Conservation (phyloP, 1,140 invertebrate species). For the Heterodera carotae region DNA sequence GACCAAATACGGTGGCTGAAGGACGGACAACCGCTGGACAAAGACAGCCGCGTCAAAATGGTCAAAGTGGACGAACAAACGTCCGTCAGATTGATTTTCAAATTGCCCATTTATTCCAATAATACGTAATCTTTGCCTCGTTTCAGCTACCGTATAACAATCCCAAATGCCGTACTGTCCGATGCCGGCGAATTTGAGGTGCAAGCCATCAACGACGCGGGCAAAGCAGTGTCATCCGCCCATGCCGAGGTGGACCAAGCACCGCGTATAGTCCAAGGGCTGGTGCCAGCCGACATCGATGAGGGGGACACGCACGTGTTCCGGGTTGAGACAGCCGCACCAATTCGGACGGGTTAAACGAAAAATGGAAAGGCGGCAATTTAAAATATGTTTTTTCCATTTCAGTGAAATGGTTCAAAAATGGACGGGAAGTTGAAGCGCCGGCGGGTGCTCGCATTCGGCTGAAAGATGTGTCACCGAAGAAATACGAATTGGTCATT, state of each 20-base stretch:
- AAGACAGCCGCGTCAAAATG: conserved; percentile 45
- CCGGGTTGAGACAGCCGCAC: conserved; percentile 59
- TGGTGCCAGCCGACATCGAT: conserved; percentile 67
- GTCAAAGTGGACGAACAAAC: conserved; percentile 63
- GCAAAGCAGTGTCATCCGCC: conserved; percentile 55
- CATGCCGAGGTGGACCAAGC: conserved; percentile 63
- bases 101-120: neutral
- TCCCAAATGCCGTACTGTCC: conserved; percentile 54
- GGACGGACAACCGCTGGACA: conserved; percentile 61
- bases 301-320: conserved; percentile 78
- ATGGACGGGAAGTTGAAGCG: conserved; percentile 61
- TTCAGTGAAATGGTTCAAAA: conserved; percentile 59
- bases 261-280: conserved; percentile 61
- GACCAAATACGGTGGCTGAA: conserved; percentile 68
- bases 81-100: conserved; percentile 9
- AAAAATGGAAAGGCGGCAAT: conserved; percentile 42
- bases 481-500: conserved; percentile 63
- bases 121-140: neutral
- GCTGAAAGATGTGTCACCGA: conserved; percentile 58
- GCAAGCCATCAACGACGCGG: conserved; percentile 54
- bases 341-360: conserved; percentile 41
- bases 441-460: conserved; percentile 38
- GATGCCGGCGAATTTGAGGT: conserved; percentile 63
- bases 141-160: conserved; percentile 57
- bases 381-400: neutral